Conservation (phyloP, 1,140 invertebrate genomes). For the Tachypleus tridentatus region DNA sequence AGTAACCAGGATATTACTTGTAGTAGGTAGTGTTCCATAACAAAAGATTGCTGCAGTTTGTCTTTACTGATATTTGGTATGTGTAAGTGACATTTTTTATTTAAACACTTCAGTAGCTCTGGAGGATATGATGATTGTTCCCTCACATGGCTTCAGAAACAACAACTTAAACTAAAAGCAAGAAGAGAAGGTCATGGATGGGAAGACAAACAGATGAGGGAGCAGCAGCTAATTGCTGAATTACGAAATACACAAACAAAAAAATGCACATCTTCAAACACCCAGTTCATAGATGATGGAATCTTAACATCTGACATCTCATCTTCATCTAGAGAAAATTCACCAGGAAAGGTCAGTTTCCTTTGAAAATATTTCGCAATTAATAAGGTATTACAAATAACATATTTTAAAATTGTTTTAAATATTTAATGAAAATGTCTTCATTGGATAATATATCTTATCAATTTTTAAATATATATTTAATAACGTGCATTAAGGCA, state of each 20-base stretch:
- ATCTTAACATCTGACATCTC: slow-evolving; percentile 14
- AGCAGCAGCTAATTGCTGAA: slow-evolving; percentile 33
- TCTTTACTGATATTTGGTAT: background rate
- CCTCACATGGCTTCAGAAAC: slow-evolving; percentile 34
- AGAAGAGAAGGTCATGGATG: slow-evolving; percentile 24
- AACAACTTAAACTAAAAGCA: slow-evolving; percentile 34
- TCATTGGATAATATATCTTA: no score
- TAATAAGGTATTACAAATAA: no score
- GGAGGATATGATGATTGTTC: no score
- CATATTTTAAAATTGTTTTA: no score
- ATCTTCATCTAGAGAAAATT: slow-evolving; percentile 17
- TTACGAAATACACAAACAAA: slow-evolving; percentile 23
- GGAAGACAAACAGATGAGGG: slow-evolving; percentile 29
- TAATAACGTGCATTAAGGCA: no score
- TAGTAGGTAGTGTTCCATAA: no score
- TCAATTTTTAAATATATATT: no score
- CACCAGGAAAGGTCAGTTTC: slow-evolving; percentile 14
- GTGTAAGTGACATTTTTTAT: slow-evolving; percentile 6
- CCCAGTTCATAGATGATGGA: slow-evolving; percentile 13
- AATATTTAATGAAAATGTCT: no score
- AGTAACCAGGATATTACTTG: no score
- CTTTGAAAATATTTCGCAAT: background rate
- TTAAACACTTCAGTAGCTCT: slow-evolving; percentile 7
- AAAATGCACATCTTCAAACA: background rate
- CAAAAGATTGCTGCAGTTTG: no score